Base-by-base conservation (phyloP, 2,888 invertebrate species). In the Aphodius granarius region DNA sequence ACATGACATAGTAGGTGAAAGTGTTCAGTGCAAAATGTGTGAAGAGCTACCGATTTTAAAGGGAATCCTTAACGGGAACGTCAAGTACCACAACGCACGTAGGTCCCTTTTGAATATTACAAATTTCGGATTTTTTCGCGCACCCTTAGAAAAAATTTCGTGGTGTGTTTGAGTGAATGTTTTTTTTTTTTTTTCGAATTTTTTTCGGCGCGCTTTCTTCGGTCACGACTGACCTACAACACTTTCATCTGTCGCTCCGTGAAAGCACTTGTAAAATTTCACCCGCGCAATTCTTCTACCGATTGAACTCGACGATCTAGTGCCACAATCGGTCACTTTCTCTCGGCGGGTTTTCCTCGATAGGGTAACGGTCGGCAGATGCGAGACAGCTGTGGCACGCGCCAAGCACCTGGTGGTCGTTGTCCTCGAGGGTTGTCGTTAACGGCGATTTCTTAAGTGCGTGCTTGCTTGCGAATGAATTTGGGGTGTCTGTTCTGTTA, bases 71-170 rank as follows among this genome's bases (percentile, higher is more conserved):
- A 95, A 96, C 87, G 95, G 96, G 86, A 95, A 94, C 86, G 94
- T 95, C 87, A 94, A 95, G 89, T 95, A 95, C 89, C 95, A 95
- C 89, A 95, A 96, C 92, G 95, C 95, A 91, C 95, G 96, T 96
- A 95, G 89, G 95, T 95, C 79, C 83, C 75, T 73, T 75, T 43
- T 43, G 43, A 43, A 43, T 43, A 43, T 43, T 43, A 9, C 4
- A 16, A 16, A 16, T 2, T 71, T 21, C 18, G 72, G 43, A 72
- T 16, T 43, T 23, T 62, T 72, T 23, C 23, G n/a, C 3, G 71
- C 0, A 15, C 1, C 17, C 15, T 66, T 17, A 66, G 13, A 9
- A 66, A 66, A n/a, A 66, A 19, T n/a, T 17, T 15, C 15, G 66
- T 66, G 66, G 18, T 66, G 19, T 65, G 17, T 65, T 5, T 74